A percentile compares a stretch with the other conserved stretches of the same genome.
Conservation (phyloP, 2,113 vertebrate genomes). For the Hyaena hyaena region DNA sequence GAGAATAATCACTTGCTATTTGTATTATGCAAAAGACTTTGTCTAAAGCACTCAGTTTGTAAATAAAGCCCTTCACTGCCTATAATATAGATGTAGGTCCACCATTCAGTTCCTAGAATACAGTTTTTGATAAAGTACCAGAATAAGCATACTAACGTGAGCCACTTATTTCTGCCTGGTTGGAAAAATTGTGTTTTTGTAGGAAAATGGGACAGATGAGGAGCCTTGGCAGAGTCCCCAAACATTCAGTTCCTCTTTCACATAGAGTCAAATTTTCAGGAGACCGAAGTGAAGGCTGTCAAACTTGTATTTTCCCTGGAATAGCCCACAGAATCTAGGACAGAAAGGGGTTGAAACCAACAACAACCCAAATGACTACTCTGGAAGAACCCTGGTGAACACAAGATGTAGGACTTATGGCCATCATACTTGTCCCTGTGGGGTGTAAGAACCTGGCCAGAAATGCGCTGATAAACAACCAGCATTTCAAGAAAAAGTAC, state of each 20-base stretch:
- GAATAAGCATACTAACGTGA: rapidly evolving
- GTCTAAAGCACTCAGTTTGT: not conserved
- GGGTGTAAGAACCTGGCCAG: not conserved
- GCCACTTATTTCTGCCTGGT: not conserved
- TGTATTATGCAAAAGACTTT: not conserved
- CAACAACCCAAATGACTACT: rapidly evolving
- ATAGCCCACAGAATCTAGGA: not conserved
- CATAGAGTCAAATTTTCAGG: not conserved
- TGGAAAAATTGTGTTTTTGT: not conserved
- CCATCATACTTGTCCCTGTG: rapidly evolving
- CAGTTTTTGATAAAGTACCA: not conserved
- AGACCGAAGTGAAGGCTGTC: not conserved
- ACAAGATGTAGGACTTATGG: rapidly evolving
- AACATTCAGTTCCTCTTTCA: not conserved
- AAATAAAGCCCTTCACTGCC: not conserved
- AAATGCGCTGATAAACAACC: too few species aligned
- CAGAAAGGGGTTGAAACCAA: not conserved
- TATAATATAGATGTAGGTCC: rapidly evolving
- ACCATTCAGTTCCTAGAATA: not conserved
- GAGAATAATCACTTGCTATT: not conserved
- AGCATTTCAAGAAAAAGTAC: not conserved
- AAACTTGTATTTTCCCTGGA: not conserved
- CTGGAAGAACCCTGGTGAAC: rapidly evolving
- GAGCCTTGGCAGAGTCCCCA: rapidly evolving
- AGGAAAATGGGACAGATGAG: not conserved